phyloP scores from a whole-genome alignment of 2,113 vertebrate genomes.

The Orthonyx spaldingii region DNA sequence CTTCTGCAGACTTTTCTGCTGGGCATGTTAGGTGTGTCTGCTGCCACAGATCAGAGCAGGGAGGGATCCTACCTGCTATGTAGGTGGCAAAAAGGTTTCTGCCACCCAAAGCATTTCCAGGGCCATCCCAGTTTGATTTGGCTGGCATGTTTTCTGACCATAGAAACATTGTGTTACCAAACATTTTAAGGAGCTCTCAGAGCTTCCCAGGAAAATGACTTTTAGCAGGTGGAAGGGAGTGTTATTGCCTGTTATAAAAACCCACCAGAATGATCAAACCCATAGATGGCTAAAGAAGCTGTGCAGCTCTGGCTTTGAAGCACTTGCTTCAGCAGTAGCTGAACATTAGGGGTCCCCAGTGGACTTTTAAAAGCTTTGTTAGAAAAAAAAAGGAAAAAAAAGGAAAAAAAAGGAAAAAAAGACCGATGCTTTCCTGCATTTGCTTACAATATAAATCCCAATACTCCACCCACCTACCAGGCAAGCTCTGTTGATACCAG shows the following conservation, averaged over 20 bases:
- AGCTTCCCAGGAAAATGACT: not conserved
- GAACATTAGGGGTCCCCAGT: constrained; percentile 70
- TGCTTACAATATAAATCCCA: not conserved
- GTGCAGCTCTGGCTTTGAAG: not conserved
- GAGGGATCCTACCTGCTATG: not conserved
- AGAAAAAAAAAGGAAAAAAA: too few relatives aligned
- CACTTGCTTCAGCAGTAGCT: not conserved
- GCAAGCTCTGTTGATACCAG: constrained; percentile 1
- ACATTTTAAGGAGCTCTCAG: not conserved
- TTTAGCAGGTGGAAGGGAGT: not conserved
- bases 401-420: not conserved
- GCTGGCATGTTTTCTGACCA: not conserved
- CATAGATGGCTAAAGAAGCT: not conserved
- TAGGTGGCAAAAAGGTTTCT: not conserved
- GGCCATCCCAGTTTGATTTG: rapidly evolving
- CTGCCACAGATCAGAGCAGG: not conserved
- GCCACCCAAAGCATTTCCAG: not conserved
- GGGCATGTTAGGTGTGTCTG: rapidly evolving
- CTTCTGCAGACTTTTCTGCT: not conserved
- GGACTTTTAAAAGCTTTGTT: constrained; percentile 3
- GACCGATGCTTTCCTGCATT: not conserved
- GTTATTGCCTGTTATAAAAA: not conserved
- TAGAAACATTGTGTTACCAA: not conserved
- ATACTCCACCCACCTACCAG: not conserved
- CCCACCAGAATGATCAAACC: not conserved